These are phyloP conservation scores for Polypedilum pembai DNA, from an alignment of 1,140 invertebrate genomes.

Conservation along the genomic window DNA sequence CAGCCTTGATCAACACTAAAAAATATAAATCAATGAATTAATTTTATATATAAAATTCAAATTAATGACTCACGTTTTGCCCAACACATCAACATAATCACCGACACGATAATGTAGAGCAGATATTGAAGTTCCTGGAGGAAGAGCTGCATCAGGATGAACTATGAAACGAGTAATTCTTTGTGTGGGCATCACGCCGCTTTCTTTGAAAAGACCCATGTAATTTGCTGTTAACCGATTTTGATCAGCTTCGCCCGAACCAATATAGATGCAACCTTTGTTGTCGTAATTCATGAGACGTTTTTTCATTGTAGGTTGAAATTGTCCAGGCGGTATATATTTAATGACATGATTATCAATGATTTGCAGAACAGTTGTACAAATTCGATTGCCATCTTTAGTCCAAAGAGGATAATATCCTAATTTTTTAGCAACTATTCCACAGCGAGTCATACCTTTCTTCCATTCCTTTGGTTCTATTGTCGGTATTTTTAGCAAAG, in stretches of 20 bases:
- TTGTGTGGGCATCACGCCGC: slow-evolving; percentile 85
- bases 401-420: slow-evolving; percentile 88
- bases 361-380: slow-evolving; percentile 79
- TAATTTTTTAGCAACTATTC: slow-evolving; percentile 87
- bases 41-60: slow-evolving; percentile 30
- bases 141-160: slow-evolving; percentile 76
- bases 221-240: slow-evolving; percentile 82
- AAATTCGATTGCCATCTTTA: slow-evolving; percentile 71
- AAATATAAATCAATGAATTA: slow-evolving; percentile 30
- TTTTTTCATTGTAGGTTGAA: slow-evolving; percentile 49
- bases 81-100: slow-evolving; percentile 81
- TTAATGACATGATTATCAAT: slow-evolving; percentile 93
- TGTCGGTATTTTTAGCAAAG: slow-evolving; percentile 50
- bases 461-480: slow-evolving; percentile 57
- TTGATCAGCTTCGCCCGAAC: slow-evolving; percentile 83
- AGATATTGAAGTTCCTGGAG: slow-evolving; percentile 80
- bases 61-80: slow-evolving; percentile 72
- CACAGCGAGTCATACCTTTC: slow-evolving; percentile 51
- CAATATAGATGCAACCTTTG: slow-evolving; percentile 72
- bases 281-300: slow-evolving; percentile 42
- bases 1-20: slow-evolving; percentile 86
- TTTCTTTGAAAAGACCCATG: slow-evolving; percentile 73
- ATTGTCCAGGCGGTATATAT: slow-evolving; percentile 80
- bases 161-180: slow-evolving; percentile 76
- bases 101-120: slow-evolving; percentile 87